Evolutionary conservation across 2,797 vertebrate genomes (phyloP).

Genomic region (Taenioides sp.): DNA sequence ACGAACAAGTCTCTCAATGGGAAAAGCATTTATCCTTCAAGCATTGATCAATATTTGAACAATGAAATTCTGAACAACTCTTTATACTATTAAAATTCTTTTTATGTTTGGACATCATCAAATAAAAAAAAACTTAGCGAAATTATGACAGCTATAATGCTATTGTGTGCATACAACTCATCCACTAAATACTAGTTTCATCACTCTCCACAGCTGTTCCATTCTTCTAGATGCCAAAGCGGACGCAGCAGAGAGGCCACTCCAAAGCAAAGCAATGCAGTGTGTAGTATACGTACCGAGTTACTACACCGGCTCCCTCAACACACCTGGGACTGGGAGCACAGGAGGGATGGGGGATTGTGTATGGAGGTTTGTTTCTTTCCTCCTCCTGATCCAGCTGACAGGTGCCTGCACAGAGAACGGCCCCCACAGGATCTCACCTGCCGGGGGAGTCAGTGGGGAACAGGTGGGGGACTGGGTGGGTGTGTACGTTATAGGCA

Average conservation of each 20-base stretch:
- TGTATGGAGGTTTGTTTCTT: slow-evolving; percentile 42
- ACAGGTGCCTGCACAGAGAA: slow-evolving; percentile 71
- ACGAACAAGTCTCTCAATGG: too few relatives aligned
- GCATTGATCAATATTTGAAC: too few relatives aligned
- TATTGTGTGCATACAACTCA: background rate
- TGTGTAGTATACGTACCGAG: slow-evolving; percentile 32
- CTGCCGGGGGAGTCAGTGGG: slow-evolving; percentile 40
- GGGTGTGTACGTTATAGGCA: slow-evolving; percentile 31
- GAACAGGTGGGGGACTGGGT: slow-evolving; percentile 27
- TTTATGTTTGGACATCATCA: background rate
- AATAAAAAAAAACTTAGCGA: too few relatives aligned
- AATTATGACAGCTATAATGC: background rate
- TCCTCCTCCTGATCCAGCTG: slow-evolving; percentile 62
- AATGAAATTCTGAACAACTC: too few relatives aligned
- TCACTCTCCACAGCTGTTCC: slow-evolving; percentile 2
- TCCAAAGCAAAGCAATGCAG: slow-evolving; percentile 26
- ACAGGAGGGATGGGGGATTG: background rate
- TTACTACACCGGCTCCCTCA: slow-evolving; percentile 55
- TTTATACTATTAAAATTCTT: too few relatives aligned
- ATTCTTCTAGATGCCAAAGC: slow-evolving; percentile 7
- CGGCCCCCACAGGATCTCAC: slow-evolving; percentile 58
- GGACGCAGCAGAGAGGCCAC: background rate
- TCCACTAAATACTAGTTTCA: background rate
- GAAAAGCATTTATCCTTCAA: too few relatives aligned
- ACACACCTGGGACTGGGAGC: slow-evolving; percentile 50